Evolutionary conservation across 2,888 invertebrate genomes (phyloP).

Genomic region (Andrena bucephala): DNA sequence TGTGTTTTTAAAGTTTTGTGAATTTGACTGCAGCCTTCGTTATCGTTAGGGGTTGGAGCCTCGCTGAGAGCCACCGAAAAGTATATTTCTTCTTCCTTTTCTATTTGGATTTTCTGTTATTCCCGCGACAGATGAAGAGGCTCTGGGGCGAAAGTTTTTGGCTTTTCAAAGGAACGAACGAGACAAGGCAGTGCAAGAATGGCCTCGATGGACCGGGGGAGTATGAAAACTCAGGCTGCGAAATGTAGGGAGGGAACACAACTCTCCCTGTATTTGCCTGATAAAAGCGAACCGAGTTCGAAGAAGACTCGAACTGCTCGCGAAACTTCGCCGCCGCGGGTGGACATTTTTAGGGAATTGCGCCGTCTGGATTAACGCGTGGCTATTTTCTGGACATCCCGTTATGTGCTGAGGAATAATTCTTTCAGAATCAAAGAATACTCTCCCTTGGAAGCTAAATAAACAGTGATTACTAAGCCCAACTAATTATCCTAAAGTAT

Average conservation of each 20-base stretch:
- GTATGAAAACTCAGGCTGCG: slow-evolving; percentile 34
- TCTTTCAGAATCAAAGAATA: background rate
- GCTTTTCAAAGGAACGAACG: slow-evolving; percentile 24
- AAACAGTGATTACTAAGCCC: background rate
- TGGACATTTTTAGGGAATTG: slow-evolving; percentile 48
- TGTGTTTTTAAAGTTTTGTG: background rate
- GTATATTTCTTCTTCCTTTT: background rate
- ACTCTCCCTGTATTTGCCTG: slow-evolving; percentile 25
- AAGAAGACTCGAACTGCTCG: slow-evolving; percentile 8
- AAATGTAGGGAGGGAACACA: slow-evolving; percentile 1
- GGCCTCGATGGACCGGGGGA: slow-evolving; percentile 6
- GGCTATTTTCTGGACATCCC: background rate
- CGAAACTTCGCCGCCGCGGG: slow-evolving; percentile 12
- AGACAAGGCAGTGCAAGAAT: slow-evolving; percentile 21
- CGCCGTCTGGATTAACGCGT: slow-evolving; percentile 20
- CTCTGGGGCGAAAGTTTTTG: slow-evolving; percentile 35
- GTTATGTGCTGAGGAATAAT: background rate
- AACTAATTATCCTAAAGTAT: too few relatives aligned
- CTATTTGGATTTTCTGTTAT: slow-evolving; percentile 6
- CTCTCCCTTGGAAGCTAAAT: background rate
- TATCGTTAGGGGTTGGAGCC: background rate
- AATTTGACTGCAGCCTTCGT: background rate
- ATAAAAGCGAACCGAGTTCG: slow-evolving; percentile 29
- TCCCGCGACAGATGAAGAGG: background rate
- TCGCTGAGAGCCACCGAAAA: background rate